Percentiles rank a stretch among this genome's conserved stretches.
phyloP scores from a whole-genome alignment of 2,797 vertebrate genomes.

The Pogoniulus pusillus region DNA sequence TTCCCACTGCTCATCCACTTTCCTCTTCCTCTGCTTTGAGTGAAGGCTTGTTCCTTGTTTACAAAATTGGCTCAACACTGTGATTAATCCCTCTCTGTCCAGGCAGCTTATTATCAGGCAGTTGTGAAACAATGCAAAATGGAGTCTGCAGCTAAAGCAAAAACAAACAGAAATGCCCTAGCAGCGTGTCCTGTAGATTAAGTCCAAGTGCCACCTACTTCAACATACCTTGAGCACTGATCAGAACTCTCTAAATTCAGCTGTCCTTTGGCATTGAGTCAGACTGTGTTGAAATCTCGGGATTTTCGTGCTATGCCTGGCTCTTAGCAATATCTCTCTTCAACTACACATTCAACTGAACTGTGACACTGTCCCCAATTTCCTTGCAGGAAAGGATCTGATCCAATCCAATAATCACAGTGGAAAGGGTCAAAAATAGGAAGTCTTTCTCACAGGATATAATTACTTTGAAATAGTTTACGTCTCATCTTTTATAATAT shows the following conservation, averaged over 20 bases:
- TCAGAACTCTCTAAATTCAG: neutral
- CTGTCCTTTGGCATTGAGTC: neutral
- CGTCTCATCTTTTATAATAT: neutral
- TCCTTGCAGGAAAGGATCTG: neutral
- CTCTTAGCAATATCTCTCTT: neutral
- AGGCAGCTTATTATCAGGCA: slow-evolving; percentile 21
- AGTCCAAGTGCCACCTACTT: slow-evolving; percentile 24
- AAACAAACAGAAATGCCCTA: slow-evolving; percentile 8
- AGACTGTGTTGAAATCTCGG: neutral
- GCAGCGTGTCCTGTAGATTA: slow-evolving; percentile 26
- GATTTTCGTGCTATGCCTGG: neutral
- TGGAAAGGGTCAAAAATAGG: neutral
- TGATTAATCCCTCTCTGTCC: slow-evolving; percentile 30
- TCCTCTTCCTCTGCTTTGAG: slow-evolving; percentile 12
- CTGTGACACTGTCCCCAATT: neutral
- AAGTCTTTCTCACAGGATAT: neutral
- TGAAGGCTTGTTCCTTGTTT: slow-evolving; percentile 43
- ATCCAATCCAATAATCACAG: neutral
- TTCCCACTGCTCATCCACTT: neutral
- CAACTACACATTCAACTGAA: neutral
- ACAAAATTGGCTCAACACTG: neutral
- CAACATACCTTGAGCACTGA: neutral
- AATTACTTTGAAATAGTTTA: neutral
- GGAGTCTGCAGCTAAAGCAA: slow-evolving; percentile 31
- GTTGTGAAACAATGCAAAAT: slow-evolving; percentile 53